Base-by-base conservation (phyloP, 2,888 invertebrate species). In the Ctenicera cuprea region DNA sequence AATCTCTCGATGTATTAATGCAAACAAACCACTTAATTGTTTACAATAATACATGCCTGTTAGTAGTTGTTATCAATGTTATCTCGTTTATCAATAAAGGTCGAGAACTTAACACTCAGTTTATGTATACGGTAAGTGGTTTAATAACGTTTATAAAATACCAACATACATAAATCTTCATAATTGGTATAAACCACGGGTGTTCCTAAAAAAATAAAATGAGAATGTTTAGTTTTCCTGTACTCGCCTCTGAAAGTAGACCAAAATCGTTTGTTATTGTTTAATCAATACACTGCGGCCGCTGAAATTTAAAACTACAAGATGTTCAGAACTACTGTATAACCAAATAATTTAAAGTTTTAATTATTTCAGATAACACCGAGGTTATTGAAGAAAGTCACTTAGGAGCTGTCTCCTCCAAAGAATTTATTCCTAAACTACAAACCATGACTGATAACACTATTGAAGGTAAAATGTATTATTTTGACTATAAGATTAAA, bases 201-300 rank as follows among this genome's bases (percentile, higher is more conserved):
- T 33, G 33, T 33, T 9, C 9, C 33, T 33, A 5, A 3, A 33
- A 33, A 5, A 43, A 43, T 43, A n/a, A n/a, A n/a, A n/a, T n/a
- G n/a, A n/a, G n/a, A n/a, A n/a, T n/a, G n/a, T n/a, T n/a, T n/a
- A n/a, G n/a, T n/a, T n/a, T n/a, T n/a, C n/a, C 11, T 48, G 4
- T 18, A 20, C 18, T 9, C 48, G 18, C 0, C 14, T 48, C 48
- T 16, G 16, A 7, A 2, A 7, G 20, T 16, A 18, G 11, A 41
- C 59, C 26, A 33, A 33, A 38, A 59, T 38, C 14, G 1, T 33
- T 59, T 59, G 14, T 38, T 59, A 59, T 38, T 59, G 59, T 59
- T 59, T 59, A 59, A 59, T 59, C 59, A 59, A 59, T 59, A 59
- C 37, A 20, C 38, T 7, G 38, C n/a, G 59, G 38, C 59, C 41